A percentile compares a stretch with the other conserved stretches of the same genome.
Conservation (phyloP, 2,888 invertebrate species). For the Melitaea athalia region DNA sequence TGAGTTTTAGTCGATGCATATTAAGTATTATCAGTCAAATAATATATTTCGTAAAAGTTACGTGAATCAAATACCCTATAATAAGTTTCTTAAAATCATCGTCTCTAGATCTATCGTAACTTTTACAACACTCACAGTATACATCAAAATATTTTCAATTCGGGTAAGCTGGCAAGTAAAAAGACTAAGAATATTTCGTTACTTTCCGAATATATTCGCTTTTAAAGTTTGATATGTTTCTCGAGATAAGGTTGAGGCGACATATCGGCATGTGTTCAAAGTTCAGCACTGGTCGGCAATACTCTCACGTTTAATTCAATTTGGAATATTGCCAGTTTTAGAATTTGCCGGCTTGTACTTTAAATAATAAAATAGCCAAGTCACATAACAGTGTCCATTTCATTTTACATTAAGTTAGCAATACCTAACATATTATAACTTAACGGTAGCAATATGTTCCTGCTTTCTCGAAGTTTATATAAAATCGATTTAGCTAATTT, state of each 20-base stretch:
- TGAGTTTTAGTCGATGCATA: slow-evolving; percentile 16
- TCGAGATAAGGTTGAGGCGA: slow-evolving; percentile 49
- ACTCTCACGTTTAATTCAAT: slow-evolving; percentile 76
- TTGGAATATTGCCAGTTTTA: slow-evolving; percentile 75
- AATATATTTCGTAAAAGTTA: too few relatives aligned
- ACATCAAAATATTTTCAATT: slow-evolving; percentile 11
- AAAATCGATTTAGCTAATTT: background rate
- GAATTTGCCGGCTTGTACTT: slow-evolving; percentile 69
- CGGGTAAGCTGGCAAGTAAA: background rate
- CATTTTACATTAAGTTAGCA: background rate
- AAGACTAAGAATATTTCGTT: slow-evolving; percentile 9
- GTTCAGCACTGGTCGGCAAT: slow-evolving; percentile 57
- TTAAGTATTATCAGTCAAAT: background rate
- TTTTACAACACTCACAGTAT: background rate
- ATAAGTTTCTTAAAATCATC: background rate
- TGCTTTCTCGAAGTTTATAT: too few relatives aligned
- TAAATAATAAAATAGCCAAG: slow-evolving; percentile 73
- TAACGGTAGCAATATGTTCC: background rate
- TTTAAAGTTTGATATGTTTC: slow-evolving; percentile 7
- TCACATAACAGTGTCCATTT: slow-evolving; percentile 23
- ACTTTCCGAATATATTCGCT: slow-evolving; percentile 7
- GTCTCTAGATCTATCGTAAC: background rate
- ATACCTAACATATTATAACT: background rate
- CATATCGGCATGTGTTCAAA: slow-evolving; percentile 64
- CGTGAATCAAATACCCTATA: background rate